Base-by-base conservation (phyloP, 2,113 vertebrate genomes). In the Rhegmatorhina hoffmannsi region DNA sequence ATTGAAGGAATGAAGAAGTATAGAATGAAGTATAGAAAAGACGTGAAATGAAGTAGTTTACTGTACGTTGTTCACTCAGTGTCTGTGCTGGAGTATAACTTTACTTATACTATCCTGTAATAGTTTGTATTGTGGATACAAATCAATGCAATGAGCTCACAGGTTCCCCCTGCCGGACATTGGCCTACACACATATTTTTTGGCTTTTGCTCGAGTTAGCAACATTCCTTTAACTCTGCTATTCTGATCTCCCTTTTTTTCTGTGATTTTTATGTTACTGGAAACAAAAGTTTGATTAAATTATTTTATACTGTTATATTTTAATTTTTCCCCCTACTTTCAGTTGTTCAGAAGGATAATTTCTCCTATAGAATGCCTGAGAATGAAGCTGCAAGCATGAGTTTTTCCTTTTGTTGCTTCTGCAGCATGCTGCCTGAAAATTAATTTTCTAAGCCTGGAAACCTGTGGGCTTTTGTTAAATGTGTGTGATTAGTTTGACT, bases 51-150 rank as follows among this genome's bases (percentile, higher is more conserved):
- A 49, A 58, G 53, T 43, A 26, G 47, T 21, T 19, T 13, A 31
- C 36, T 4, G 31, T 29, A 24, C 25, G 2, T 2, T 60, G 3
- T 50, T 76, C 28, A 7, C 13, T 78, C 29, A 3, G 11, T 38
- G 7, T 43, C 40, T 40, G 11, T 44, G 25, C 28, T 76, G 25
- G 24, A 25, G 25, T 38, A 33, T 9, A 34, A 31, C 31, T 76
- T 62, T 49, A 18, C 62, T 90, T 43, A 1, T 25, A 6, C 21
- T 46, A 6, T 47, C 17, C 34, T 13, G 6, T 13, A 9, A 13
- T 23, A 3, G 3, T 63, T 16, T 11, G 34, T 11, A 5, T 4
- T 11, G 28, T 15, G 3, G 0, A 8, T 0, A 17, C 10, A 4
- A 38, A 47, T 47, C 62, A 21, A 12, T 26, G 5, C 9, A 1